These are phyloP conservation scores for Nemotelus nigrinus DNA, from an alignment of 2,888 invertebrate species.

Conservation along the genomic window DNA sequence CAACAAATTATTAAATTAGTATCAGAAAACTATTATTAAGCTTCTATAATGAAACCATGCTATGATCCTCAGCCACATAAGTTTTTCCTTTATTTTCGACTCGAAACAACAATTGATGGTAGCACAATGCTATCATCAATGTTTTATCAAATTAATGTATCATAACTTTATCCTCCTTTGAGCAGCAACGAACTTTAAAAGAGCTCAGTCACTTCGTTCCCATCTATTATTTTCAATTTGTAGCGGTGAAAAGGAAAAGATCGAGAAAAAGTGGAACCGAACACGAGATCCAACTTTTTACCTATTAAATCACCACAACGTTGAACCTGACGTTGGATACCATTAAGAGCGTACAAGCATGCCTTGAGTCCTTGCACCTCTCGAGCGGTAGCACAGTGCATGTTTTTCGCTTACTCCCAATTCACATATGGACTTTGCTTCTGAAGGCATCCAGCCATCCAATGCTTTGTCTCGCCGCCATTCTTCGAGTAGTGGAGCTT, in stretches of 20 bases:
- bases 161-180: too few relatives aligned
- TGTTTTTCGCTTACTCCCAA: neutral
- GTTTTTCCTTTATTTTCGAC: too few relatives aligned
- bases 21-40: too few relatives aligned
- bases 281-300: slow-evolving; percentile 34
- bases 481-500: neutral
- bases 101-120: too few relatives aligned
- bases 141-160: too few relatives aligned
- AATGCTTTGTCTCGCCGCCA: neutral
- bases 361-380: neutral
- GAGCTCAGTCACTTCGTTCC: neutral
- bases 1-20: too few relatives aligned
- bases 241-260: neutral
- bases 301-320: slow-evolving; percentile 39
- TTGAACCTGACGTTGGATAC: slow-evolving; percentile 33
- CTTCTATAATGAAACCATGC: too few relatives aligned
- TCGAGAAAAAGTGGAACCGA: neutral
- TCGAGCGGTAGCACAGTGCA: neutral
- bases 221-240: slow-evolving; percentile 37
- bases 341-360: slow-evolving; percentile 25
- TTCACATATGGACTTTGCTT: neutral
- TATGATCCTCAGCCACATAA: too few relatives aligned
- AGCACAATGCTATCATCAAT: too few relatives aligned
- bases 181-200: neutral
- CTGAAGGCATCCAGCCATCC: neutral